These are phyloP conservation scores for Cacoxenus indagator DNA, from an alignment of 2,888 invertebrate species.

Conservation along the genomic window DNA sequence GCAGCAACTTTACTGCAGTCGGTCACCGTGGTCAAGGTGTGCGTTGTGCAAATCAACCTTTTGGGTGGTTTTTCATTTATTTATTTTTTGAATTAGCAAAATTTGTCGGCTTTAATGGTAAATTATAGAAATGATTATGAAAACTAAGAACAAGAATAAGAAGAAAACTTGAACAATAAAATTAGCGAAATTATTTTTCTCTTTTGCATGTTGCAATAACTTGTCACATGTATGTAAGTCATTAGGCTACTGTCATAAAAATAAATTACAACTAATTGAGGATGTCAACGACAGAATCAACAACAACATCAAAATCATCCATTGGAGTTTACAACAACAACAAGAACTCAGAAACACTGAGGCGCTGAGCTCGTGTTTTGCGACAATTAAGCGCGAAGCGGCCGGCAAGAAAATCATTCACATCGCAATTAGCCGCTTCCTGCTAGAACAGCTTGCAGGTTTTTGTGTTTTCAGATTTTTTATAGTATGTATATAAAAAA, in stretches of 20 bases:
- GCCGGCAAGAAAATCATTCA: background rate
- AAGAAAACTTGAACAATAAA: too few species aligned
- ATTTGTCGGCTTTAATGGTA: constrained; percentile 1
- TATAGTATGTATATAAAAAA: background rate
- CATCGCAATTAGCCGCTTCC: constrained; percentile 35
- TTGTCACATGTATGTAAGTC: constrained; percentile 22
- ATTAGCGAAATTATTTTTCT: background rate
- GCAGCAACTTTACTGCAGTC: background rate
- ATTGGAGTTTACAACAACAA: background rate
- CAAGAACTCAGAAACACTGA: background rate
- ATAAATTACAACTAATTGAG: constrained; percentile 56
- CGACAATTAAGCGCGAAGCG: constrained; percentile 40
- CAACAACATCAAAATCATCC: background rate
- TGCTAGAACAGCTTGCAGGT: constrained; percentile 12
- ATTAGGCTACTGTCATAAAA: constrained; percentile 33
- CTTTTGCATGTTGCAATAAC: constrained; percentile 1
- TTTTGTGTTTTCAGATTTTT: background rate
- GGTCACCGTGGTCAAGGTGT: constrained; percentile 32
- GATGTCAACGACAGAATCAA: constrained; percentile 53
- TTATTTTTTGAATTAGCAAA: background rate
- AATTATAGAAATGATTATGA: constrained; percentile 2
- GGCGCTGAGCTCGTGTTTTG: constrained; percentile 34
- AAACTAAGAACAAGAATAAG: background rate
- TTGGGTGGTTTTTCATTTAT: constrained; percentile 11
- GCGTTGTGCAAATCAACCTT: constrained; percentile 3